Percentiles rank a stretch among this genome's conserved stretches.
Conservation (phyloP, 2,113 vertebrate species). For the Pseudopipra pipra region DNA sequence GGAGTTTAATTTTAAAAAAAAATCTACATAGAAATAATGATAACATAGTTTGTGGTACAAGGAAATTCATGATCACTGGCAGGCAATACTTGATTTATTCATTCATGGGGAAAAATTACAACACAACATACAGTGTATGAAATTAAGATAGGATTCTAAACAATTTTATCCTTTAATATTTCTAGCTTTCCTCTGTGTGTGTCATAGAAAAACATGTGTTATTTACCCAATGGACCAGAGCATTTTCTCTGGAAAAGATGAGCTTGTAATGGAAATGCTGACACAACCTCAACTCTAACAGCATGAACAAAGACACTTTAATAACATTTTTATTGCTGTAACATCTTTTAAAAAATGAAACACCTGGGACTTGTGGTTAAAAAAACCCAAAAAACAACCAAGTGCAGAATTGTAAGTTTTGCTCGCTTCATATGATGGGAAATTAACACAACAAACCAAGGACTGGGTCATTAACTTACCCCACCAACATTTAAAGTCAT, state of each 20-base stretch:
- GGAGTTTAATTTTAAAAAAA: not conserved
- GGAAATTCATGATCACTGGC: not conserved
- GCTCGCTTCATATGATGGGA: not conserved
- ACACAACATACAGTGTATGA: not conserved
- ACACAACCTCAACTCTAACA: conserved; percentile 53
- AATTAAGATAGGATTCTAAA: conserved; percentile 10
- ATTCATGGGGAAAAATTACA: conserved; percentile 16
- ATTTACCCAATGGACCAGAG: conserved; percentile 60
- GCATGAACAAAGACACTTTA: conserved; percentile 62
- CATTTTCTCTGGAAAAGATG: conserved; percentile 54
- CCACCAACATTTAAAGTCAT: not conserved
- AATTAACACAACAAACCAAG: not conserved
- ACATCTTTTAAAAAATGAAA: conserved; percentile 67
- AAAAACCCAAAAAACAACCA: not conserved
- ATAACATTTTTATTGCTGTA: conserved; percentile 68
- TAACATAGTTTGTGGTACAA: not conserved
- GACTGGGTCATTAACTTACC: not conserved
- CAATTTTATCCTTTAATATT: conserved; percentile 19
- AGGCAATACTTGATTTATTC: not conserved
- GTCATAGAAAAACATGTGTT: conserved; percentile 50
- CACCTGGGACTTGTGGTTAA: conserved; percentile 45
- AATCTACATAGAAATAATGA: not conserved
- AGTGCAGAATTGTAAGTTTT: not conserved
- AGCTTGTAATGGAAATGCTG: conserved; percentile 65
- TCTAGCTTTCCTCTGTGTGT: conserved; percentile 7